Evolutionary conservation across 2,113 vertebrate species (phyloP).

Genomic region (Bubo blakistoni): DNA sequence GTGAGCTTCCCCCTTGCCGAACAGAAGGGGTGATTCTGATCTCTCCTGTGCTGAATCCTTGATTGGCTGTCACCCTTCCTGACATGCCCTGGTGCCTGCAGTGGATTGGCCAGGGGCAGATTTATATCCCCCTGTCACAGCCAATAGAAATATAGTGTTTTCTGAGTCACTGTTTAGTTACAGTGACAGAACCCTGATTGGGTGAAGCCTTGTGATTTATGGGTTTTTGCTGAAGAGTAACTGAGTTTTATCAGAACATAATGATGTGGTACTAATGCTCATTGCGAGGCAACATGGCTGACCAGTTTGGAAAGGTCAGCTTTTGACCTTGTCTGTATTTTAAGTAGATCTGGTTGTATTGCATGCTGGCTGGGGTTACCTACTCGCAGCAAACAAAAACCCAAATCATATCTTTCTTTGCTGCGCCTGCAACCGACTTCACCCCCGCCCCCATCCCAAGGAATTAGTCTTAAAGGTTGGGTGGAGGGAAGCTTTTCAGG

Average conservation of each 20-base stretch:
- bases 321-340: conserved; percentile 6
- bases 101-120: conserved; percentile 80
- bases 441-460: background rate
- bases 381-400: background rate
- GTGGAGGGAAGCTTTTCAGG: background rate
- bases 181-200: conserved; percentile 85
- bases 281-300: conserved; percentile 5
- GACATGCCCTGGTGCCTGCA: conserved; percentile 74
- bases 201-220: conserved; percentile 83
- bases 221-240: conserved; percentile 78
- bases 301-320: background rate
- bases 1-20: background rate
- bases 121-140: conserved; percentile 84
- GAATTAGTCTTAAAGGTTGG: background rate
- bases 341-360: background rate
- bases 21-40: background rate
- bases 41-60: background rate
- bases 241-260: conserved; percentile 81
- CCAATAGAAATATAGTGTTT: conserved; percentile 76
- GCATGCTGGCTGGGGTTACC: background rate
- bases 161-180: conserved; percentile 78
- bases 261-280: conserved; percentile 80
- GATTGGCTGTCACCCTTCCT: conserved; percentile 71
- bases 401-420: background rate
- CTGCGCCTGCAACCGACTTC: background rate